A percentile compares a stretch with the other conserved stretches of the same genome.
phyloP scores from a whole-genome alignment of 2,888 invertebrate genomes.

The Lithodes maja region DNA sequence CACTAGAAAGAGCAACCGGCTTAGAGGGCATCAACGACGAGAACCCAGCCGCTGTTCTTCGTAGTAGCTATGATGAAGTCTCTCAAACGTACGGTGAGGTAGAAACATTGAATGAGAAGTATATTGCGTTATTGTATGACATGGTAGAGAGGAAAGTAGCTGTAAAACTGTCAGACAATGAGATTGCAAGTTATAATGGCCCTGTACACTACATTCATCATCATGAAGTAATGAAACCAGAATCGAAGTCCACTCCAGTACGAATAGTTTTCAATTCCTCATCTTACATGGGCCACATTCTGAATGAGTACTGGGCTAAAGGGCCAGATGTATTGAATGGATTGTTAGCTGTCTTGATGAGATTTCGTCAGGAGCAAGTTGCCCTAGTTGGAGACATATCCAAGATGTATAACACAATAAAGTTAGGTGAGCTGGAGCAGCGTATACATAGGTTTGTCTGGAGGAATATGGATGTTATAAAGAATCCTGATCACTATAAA shows the following conservation, averaged over 20 bases:
- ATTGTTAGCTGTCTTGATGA: slow-evolving; percentile 27
- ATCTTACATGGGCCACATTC: slow-evolving; percentile 13
- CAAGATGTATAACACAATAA: slow-evolving; percentile 34
- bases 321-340: slow-evolving; percentile 33
- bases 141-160: slow-evolving; percentile 21
- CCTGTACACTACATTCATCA: slow-evolving; percentile 42
- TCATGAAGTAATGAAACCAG: slow-evolving; percentile 15
- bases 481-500: slow-evolving; percentile 35
- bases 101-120: too few relatives aligned
- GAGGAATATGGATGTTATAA: slow-evolving; percentile 14
- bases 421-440: not conserved
- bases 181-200: not conserved
- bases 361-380: slow-evolving; percentile 31
- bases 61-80: too few relatives aligned
- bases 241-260: slow-evolving; percentile 19
- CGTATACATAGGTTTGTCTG: slow-evolving; percentile 30
- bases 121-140: too few relatives aligned
- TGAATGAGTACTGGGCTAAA: slow-evolving; percentile 39
- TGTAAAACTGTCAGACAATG: slow-evolving; percentile 18
- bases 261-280: slow-evolving; percentile 33
- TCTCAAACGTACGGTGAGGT: too few relatives aligned
- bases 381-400: slow-evolving; percentile 32
- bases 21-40: too few relatives aligned
- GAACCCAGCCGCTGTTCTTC: too few relatives aligned
- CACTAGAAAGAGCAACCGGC: too few relatives aligned